phyloP scores from a whole-genome alignment of 2,888 invertebrate genomes.

The Blastobasis adustella region DNA sequence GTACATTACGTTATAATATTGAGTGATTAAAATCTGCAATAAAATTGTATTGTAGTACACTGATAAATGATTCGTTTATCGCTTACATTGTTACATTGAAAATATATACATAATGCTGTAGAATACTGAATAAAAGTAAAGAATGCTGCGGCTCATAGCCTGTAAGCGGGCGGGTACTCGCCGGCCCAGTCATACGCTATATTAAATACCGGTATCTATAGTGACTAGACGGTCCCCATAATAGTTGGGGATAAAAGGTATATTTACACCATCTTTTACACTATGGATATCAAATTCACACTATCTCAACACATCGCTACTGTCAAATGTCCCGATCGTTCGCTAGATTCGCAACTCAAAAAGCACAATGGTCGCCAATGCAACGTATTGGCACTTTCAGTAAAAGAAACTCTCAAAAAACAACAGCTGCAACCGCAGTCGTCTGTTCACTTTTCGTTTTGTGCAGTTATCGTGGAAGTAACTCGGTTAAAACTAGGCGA shows the following conservation, averaged over 20 bases:
- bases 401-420: conserved; percentile 49
- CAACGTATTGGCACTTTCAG: conserved; percentile 16
- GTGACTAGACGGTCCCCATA: conserved; percentile 62
- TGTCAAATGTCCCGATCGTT: conserved; percentile 25
- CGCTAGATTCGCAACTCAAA: conserved; percentile 17
- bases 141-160: conserved; percentile 34
- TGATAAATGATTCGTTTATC: too few species aligned
- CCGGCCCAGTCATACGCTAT: conserved; percentile 15
- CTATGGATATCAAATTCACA: conserved; percentile 56
- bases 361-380: conserved; percentile 39
- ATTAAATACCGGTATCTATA: conserved; percentile 40
- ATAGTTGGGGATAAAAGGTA: conserved; percentile 34
- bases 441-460: conserved; percentile 42
- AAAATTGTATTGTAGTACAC: too few species aligned
- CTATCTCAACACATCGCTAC: conserved; percentile 50
- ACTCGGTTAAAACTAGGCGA: conserved; percentile 39
- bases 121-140: conserved; percentile 41
- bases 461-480: conserved; percentile 65
- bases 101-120: conserved; percentile 48
- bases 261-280: conserved; percentile 52
- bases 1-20: too few species aligned
- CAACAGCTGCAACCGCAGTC: conserved; percentile 33
- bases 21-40: too few species aligned
- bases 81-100: too few species aligned
- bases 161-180: conserved; percentile 12